Evolutionary conservation across 2,113 vertebrate genomes (phyloP), one percentile per base, ranked within the genome.

Genomic region (Tachuris rubrigastra): DNA sequence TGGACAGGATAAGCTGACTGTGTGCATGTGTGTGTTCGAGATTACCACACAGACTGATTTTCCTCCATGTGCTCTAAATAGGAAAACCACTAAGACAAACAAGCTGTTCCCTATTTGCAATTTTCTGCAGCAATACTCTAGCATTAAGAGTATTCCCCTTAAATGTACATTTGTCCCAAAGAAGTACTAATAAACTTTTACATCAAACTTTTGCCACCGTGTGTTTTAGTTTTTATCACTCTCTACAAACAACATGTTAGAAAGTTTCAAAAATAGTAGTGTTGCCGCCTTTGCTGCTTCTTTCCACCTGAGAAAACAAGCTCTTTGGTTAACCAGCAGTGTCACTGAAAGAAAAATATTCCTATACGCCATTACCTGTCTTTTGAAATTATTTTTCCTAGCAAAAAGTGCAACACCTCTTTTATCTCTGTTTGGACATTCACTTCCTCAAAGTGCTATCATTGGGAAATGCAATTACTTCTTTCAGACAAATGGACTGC

Each of bases 81-180:
- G 89, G 85, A 96, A 96, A 94, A 97, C 30, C 90, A 94, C 66
- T 20, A 82, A 94, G 53, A 80, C 69, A 92, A 95, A 90, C 65
- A 95, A 93, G 42, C 20, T 67, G 42, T 31, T 81, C 75, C 55
- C 63, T 74, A 83, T 28, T 44, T 95, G 85, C 74, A 74, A 56
- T 76, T 79, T 96, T 91, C 90, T 96, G 71, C 56, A 90, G 74
- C 67, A 80, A 65, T 46, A 79, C 19, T 78, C 81, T 59, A 85
- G 31, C 66, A 72, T 77, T 81, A 78, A 75, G n/a, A 3, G 1
- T 62, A 75, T 60, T 56, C 47, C 71, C 74, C 28, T 37, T 16
- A 75, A 49, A 85, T 42, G 59, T 49, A 92, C 66, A 68, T 80
- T 78, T 66, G 41, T 52, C 46, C 69, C 52, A 12, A 50, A 85